Evolutionary conservation across 2,113 vertebrate genomes (phyloP).

Genomic region (Acrocephalus arundinaceus): DNA sequence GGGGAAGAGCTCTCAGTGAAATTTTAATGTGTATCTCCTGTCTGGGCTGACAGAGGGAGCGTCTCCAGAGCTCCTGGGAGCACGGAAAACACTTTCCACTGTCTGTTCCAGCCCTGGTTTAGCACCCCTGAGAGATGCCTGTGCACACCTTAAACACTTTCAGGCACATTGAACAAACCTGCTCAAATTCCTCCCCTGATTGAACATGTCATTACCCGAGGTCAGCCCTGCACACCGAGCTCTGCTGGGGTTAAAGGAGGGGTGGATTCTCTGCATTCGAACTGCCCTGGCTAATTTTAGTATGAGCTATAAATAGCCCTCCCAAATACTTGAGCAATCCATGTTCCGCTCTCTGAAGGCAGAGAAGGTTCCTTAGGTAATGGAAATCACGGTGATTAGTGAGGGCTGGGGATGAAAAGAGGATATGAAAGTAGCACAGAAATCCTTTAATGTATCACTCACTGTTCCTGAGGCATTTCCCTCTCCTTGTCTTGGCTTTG

Average conservation of each 20-base stretch:
- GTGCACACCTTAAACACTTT: neutral
- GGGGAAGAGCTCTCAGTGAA: neutral
- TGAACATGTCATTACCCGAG: neutral
- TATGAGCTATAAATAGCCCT: neutral
- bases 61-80: neutral
- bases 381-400: constrained; percentile 41
- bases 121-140: neutral
- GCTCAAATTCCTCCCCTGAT: neutral
- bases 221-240: neutral
- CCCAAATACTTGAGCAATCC: neutral
- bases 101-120: neutral
- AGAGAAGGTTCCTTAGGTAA: constrained; percentile 16
- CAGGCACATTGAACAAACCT: neutral
- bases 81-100: neutral
- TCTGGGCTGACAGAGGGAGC: neutral
- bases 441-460: constrained; percentile 34
- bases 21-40: neutral
- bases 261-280: neutral
- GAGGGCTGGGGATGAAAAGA: constrained; percentile 11
- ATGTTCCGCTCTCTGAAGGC: neutral
- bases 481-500: constrained; percentile 17
- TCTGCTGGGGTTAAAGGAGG: neutral
- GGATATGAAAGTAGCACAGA: constrained; percentile 24
- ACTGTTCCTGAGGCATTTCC: neutral
- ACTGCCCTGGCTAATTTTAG: neutral